Base-by-base conservation (phyloP, 2,888 invertebrate genomes). In the Gortyna flavago region DNA sequence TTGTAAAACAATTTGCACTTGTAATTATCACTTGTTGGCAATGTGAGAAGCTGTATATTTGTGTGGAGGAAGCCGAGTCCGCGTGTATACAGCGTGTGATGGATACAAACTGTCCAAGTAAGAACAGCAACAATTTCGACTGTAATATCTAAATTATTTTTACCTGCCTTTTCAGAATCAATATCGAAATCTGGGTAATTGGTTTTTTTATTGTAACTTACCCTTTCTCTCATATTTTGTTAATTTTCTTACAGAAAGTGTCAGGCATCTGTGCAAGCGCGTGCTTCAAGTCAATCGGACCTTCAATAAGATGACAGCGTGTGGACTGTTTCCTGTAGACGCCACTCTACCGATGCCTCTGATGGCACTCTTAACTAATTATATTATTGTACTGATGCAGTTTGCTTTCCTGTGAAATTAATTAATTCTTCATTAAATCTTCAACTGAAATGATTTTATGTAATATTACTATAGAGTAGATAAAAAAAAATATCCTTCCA, bases 221-320 rank as follows among this genome's bases (percentile, higher is more conserved):
- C n/a, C n/a, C n/a, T n/a, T 9, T 9, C 2, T 29, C 3, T 7
- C 29, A 54, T 18, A 6, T 54, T 29, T n/a, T n/a, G n/a, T 16
- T 65, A 18, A 1, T 65, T 44, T 44, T 5, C 18, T 66, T 77
- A 13, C 66, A 77, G 77, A 29, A 2, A 38, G 38, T 32, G 11
- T 32, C 25, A 66, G 4, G 41, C 16, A 61, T 11, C 2, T 41
- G 41, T 41, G 41, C 41, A 41, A 41, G 41, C 41, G 41, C 41
- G 41, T 41, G 41, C 41, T 77, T 11, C 57, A 77, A 77, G 29
- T 38, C 11, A 78, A 77, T 18, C 66, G 76, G 6, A 77, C 25
- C 29, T 78, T 78, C 48, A 66, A 18, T 59, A 77, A 77, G 57
- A 65, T 66, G 76, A 65, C 65, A 38, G 78, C 76, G 25, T 77